A percentile compares a stretch with the other conserved stretches of the same genome.
phyloP scores from a whole-genome alignment of 2,888 invertebrate genomes.

The Papilio demoleus region DNA sequence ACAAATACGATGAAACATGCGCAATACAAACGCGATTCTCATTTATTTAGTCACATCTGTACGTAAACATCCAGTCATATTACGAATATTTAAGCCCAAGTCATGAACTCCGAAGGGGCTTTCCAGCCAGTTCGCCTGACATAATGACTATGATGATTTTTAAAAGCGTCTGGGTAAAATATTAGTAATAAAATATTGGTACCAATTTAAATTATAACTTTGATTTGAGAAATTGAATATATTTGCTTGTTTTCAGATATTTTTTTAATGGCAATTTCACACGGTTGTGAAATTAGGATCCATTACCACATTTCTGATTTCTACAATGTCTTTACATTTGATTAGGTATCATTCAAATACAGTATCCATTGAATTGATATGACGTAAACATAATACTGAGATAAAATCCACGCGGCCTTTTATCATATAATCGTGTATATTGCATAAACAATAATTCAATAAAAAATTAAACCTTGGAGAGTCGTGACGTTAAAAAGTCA shows the following conservation, averaged over 20 bases:
- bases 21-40: constrained; percentile 12
- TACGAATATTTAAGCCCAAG: background rate
- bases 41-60: background rate
- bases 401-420: constrained; percentile 19
- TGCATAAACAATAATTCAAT: constrained; percentile 35
- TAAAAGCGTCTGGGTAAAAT: no score
- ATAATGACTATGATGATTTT: no score
- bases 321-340: background rate
- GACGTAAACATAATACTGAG: constrained; percentile 10
- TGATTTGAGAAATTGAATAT: no score
- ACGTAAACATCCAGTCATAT: background rate
- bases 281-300: background rate
- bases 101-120: background rate
- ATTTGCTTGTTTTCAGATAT: no score
- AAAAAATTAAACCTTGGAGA: constrained; percentile 43
- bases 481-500: constrained; percentile 54
- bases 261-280: no score
- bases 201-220: no score
- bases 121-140: background rate
- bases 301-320: background rate
- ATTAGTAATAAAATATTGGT: no score
- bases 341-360: background rate
- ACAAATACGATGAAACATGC: constrained; percentile 20
- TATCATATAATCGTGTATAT: constrained; percentile 19
- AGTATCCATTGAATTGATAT: constrained; percentile 1